These are phyloP conservation scores for Papilio helenus DNA, from an alignment of 1,140 invertebrate species.

Conservation along the genomic window DNA sequence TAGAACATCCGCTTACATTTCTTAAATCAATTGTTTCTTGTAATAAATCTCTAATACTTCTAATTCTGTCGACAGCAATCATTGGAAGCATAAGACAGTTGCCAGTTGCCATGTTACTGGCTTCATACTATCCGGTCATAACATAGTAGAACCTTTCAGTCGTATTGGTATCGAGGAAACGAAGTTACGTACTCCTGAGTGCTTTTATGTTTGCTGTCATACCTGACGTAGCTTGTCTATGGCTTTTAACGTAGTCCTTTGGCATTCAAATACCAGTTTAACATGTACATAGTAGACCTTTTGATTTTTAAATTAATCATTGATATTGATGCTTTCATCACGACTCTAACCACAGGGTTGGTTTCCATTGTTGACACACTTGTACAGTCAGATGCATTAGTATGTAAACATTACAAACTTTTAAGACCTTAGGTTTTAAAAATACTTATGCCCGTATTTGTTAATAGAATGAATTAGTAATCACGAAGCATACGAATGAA, in stretches of 20 bases:
- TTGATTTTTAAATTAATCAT: neutral
- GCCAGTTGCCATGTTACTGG: neutral
- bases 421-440: too few species aligned
- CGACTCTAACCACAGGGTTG: too few species aligned
- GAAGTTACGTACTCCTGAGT: conserved; percentile 18
- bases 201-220: conserved; percentile 9
- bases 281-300: neutral
- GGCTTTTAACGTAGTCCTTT: conserved; percentile 5
- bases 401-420: too few species aligned
- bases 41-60: too few species aligned
- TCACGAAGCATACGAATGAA: too few species aligned
- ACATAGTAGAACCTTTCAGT: neutral
- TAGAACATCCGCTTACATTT: neutral
- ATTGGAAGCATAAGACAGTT: neutral
- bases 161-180: conserved; percentile 10
- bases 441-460: too few species aligned
- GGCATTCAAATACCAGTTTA: neutral
- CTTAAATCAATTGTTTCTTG: too few species aligned
- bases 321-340: too few species aligned
- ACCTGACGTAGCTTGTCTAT: neutral
- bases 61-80: neutral
- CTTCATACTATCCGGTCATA: neutral
- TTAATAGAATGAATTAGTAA: too few species aligned
- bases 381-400: too few species aligned
- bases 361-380: too few species aligned